Percentiles rank a stretch among this genome's conserved stretches.
Evolutionary conservation across 2,113 vertebrate species (phyloP).

Genomic region (Callionymus lyra): DNA sequence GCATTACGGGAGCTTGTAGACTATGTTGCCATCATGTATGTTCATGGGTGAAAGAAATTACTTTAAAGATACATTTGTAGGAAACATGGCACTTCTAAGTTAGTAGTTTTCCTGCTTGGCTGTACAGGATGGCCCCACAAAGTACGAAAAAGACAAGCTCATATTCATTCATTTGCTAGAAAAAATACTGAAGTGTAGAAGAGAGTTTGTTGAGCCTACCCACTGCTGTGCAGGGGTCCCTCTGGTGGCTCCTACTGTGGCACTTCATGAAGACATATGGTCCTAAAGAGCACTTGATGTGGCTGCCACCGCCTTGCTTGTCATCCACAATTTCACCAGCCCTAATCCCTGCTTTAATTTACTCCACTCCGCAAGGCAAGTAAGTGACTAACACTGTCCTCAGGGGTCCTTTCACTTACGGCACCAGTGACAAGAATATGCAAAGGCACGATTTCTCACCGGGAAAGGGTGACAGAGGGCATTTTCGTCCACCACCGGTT

Average conservation of each 20-base stretch:
- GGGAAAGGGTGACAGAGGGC: slow-evolving; percentile 83
- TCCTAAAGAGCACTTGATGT: slow-evolving; percentile 70
- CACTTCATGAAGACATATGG: slow-evolving; percentile 81
- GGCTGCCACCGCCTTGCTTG: slow-evolving; percentile 77
- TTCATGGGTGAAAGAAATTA: too few relatives aligned
- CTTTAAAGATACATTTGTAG: too few relatives aligned
- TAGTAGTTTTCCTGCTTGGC: too few relatives aligned
- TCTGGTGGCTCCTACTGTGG: slow-evolving; percentile 56
- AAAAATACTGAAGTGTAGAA: slow-evolving; percentile 5
- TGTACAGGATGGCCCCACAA: too few relatives aligned
- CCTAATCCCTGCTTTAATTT: slow-evolving; percentile 96
- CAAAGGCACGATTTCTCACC: slow-evolving; percentile 92
- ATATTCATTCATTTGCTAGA: not conserved
- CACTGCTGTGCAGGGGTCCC: slow-evolving; percentile 46
- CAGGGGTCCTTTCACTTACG: slow-evolving; percentile 88
- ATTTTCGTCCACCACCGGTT: slow-evolving; percentile 73
- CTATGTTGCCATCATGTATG: too few relatives aligned
- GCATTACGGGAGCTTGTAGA: too few relatives aligned
- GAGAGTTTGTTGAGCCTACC: slow-evolving; percentile 32
- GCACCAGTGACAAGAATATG: slow-evolving; percentile 86
- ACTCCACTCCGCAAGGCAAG: slow-evolving; percentile 80
- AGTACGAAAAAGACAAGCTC: not conserved
- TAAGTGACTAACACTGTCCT: slow-evolving; percentile 79
- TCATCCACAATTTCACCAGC: slow-evolving; percentile 83
- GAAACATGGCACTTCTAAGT: too few relatives aligned